Evolutionary conservation across 1,140 invertebrate genomes (phyloP).

Genomic region (Antheraea pernyi): DNA sequence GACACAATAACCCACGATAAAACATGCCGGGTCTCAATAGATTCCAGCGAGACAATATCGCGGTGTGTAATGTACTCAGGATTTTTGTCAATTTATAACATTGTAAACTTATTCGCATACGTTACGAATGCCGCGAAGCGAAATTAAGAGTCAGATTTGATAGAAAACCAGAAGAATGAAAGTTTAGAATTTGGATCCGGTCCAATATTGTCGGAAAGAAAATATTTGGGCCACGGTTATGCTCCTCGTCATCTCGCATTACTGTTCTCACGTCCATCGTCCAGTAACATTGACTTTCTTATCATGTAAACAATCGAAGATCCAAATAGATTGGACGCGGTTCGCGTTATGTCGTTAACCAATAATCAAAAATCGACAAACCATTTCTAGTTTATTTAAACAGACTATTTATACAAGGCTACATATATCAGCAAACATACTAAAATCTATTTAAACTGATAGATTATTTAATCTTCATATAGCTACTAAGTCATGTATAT

Average conservation of each 20-base stretch:
- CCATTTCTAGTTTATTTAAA: not conserved
- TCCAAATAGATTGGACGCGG: conserved; percentile 46
- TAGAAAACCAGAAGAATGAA: conserved; percentile 49
- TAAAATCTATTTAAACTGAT: not conserved
- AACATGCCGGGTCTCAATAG: conserved; percentile 37
- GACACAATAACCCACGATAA: conserved; percentile 73
- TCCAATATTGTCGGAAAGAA: conserved; percentile 57
- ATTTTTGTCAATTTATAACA: conserved; percentile 2
- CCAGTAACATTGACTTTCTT: conserved; percentile 74
- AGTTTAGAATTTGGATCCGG: conserved; percentile 57
- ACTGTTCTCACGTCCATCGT: conserved; percentile 52
- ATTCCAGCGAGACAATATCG: conserved; percentile 34
- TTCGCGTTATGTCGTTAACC: conserved; percentile 30
- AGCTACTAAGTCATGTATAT: conserved; percentile 1
- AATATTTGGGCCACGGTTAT: conserved; percentile 72
- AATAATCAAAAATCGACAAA: conserved; percentile 21
- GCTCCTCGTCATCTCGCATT: conserved; percentile 60
- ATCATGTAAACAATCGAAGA: conserved; percentile 53
- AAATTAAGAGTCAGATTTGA: conserved; percentile 12
- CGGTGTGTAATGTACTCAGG: too few species aligned
- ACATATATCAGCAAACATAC: not conserved
- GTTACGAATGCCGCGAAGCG: not conserved
- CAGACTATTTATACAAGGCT: not conserved
- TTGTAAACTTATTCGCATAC: not conserved
- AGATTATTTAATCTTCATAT: not conserved